phyloP scores from a whole-genome alignment of 2,113 vertebrate species.

The Pipa parva region DNA sequence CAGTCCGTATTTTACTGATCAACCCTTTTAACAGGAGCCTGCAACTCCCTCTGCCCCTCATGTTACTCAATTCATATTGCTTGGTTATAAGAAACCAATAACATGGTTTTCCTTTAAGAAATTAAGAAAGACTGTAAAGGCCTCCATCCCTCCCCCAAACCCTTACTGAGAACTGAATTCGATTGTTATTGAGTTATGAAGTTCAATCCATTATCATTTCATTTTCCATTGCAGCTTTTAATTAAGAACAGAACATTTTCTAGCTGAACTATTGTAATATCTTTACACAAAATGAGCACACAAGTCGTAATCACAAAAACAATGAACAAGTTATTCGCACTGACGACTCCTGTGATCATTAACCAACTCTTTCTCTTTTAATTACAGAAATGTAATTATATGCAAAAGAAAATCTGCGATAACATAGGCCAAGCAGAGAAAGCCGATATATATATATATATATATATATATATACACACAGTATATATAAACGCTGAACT shows the following conservation, averaged over 20 bases:
- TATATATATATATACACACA: no score
- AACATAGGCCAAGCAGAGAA: not conserved
- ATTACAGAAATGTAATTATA: constrained; percentile 31
- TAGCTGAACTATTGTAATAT: constrained; percentile 12
- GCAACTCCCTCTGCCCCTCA: no score
- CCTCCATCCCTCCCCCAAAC: no score
- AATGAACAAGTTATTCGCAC: constrained; percentile 21
- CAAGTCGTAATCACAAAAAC: constrained; percentile 19
- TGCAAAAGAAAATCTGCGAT: not conserved
- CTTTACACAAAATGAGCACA: constrained; percentile 12
- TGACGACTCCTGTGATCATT: constrained; percentile 9
- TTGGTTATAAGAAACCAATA: no score
- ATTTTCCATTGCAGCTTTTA: constrained; percentile 33
- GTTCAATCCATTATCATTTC: constrained; percentile 27
- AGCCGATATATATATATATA: no score
- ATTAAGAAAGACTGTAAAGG: no score
- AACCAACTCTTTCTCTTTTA: constrained; percentile 13
- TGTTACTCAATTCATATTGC: no score
- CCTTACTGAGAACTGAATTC: not conserved
- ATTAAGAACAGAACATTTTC: constrained; percentile 29
- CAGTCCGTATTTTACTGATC: no score
- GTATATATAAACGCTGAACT: not conserved
- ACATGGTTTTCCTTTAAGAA: no score
- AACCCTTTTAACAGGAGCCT: no score
- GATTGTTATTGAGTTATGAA: constrained; percentile 2